These are phyloP conservation scores for Morpho achilles DNA, from an alignment of 2,888 invertebrate genomes.

Conservation along the genomic window DNA sequence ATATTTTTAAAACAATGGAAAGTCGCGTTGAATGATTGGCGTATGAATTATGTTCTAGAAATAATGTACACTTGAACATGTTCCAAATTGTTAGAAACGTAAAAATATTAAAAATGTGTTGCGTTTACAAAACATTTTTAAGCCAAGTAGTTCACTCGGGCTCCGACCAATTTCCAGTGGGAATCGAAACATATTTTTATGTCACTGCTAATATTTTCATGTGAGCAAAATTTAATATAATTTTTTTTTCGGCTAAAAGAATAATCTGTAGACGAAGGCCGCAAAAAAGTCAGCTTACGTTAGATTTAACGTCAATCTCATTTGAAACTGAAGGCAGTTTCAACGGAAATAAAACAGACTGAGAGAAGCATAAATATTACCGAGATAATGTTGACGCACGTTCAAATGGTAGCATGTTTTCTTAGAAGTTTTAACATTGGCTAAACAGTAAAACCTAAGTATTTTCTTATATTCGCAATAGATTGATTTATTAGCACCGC, in stretches of 20 bases:
- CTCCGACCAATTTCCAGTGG: no score
- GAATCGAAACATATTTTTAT: no score
- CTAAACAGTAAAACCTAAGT: not conserved
- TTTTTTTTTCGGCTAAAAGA: no score
- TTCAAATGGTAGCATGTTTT: slow-evolving; percentile 2
- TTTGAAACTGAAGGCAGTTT: slow-evolving; percentile 4
- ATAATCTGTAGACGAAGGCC: no score
- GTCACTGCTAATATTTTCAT: no score
- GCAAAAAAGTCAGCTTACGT: not conserved
- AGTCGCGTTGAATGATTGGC: slow-evolving; percentile 15
- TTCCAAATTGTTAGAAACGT: slow-evolving; percentile 18
- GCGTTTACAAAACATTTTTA: slow-evolving; percentile 1
- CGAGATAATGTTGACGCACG: slow-evolving; percentile 8
- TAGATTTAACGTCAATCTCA: slow-evolving; percentile 8
- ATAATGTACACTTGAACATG: slow-evolving; percentile 20
- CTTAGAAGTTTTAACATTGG: slow-evolving; percentile 2
- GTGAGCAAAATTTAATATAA: no score
- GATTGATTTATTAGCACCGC: no score
- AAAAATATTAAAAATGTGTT: not conserved
- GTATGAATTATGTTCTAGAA: slow-evolving; percentile 13
- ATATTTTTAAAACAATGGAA: slow-evolving; percentile 19
- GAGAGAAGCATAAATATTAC: slow-evolving; percentile 3
- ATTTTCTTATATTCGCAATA: no score
- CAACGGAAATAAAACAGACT: slow-evolving; percentile 7
- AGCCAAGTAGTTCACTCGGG: slow-evolving; percentile 7